phyloP scores from a whole-genome alignment of 2,888 invertebrate species.

The Tipula confusa region DNA sequence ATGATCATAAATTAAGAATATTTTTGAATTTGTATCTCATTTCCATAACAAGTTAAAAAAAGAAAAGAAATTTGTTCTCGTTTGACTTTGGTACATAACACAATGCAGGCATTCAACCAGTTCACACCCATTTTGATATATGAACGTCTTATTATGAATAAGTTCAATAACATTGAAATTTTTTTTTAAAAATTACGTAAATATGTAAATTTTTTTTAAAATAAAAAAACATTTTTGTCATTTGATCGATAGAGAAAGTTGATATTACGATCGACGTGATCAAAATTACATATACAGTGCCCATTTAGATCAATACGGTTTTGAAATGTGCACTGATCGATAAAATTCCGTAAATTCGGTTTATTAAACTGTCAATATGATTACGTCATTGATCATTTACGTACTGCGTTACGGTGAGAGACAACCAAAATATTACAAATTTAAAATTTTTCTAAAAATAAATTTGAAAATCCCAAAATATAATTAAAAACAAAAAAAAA shows the following conservation, averaged over 20 bases:
- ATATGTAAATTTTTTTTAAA: neutral
- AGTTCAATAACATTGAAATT: conserved; percentile 20
- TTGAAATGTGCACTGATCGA: too few species aligned
- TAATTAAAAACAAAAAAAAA: neutral
- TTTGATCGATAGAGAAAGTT: neutral
- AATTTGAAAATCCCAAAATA: neutral
- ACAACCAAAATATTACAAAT: neutral
- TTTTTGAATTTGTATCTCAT: neutral
- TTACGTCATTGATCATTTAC: neutral
- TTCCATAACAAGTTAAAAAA: neutral
- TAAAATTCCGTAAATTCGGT: too few species aligned
- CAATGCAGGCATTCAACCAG: neutral
- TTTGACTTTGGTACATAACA: neutral
- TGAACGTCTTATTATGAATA: neutral
- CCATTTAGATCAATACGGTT: neutral
- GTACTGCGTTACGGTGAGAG: neutral
- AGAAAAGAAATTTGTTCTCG: neutral
- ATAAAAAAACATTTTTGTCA: neutral
- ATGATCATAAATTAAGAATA: neutral
- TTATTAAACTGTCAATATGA: neutral
- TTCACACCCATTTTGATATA: neutral
- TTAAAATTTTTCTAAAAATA: neutral
- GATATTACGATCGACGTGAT: too few species aligned
- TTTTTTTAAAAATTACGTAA: neutral
- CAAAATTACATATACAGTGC: neutral